Conservation (phyloP, 2,113 vertebrate species). For the Echinops telfairi region DNA sequence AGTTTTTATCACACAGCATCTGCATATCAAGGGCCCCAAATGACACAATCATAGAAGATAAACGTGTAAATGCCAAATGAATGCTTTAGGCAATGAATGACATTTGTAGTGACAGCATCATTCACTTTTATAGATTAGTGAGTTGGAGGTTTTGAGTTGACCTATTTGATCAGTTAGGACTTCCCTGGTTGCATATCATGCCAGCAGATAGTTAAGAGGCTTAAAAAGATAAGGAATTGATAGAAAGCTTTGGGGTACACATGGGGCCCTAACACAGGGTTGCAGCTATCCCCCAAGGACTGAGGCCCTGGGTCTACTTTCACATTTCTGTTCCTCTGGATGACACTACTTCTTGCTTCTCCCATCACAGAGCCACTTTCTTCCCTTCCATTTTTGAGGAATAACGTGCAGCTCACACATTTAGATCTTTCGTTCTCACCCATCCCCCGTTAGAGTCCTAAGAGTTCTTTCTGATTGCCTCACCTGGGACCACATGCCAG, state of each 20-base stretch:
- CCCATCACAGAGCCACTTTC: not conserved
- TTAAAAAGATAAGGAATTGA: not conserved
- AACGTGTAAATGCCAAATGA: not conserved
- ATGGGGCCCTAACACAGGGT: not conserved
- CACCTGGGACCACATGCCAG: not conserved
- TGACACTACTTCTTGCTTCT: not conserved
- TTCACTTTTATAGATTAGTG: not conserved
- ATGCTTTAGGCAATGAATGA: not conserved
- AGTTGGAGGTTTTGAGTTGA: constrained; percentile 12
- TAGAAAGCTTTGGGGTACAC: not conserved
- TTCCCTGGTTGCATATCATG: not conserved
- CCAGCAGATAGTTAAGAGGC: not conserved
- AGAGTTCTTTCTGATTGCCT: not conserved
- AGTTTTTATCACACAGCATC: not conserved
- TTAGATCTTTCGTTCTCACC: not conserved
- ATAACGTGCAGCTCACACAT: not conserved
- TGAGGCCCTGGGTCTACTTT: not conserved
- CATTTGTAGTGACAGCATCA: not conserved
- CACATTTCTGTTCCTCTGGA: not conserved
- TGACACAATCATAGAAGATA: not conserved
- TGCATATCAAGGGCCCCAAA: not conserved
- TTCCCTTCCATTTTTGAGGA: not conserved
- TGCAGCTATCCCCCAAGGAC: accelerated
- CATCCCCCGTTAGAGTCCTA: not conserved
- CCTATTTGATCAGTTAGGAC: not conserved